Evolutionary conservation across 2,888 invertebrate genomes (phyloP), one percentile per base, ranked within the genome.

Genomic region (Hemithea aestivaria): DNA sequence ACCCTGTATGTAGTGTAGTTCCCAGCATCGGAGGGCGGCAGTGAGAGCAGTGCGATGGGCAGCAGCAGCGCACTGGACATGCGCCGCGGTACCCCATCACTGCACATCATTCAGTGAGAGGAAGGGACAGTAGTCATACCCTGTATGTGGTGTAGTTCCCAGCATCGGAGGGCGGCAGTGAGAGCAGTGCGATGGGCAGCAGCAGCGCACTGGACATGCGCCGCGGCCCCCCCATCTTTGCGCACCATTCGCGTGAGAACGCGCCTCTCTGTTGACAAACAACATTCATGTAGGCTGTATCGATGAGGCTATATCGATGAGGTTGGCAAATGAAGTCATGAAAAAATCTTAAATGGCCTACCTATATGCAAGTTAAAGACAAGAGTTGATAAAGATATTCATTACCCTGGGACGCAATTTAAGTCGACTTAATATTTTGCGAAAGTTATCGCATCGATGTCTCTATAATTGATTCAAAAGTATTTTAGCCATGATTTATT

Each of bases 201-300:
- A 84, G 85, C 78, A 84, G 75, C 77, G 82, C 84, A 77, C 81
- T 80, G 66, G 81, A 79, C 77, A 83, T 73, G 80, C 85, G 84
- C 81, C 84, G 84, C 81, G 81, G 73, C 80, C 78, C 80, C 65
- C 78, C 78, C 87, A 85, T 87, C 67, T 64, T 74, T 70, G 68
- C 66, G 62, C 70, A 81, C 74, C 85, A 85, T 85, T 66, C 82
- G 84, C 79, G 73, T 76, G 58, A 62, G 56, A 56, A 66, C 70
- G 66, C 71, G 70, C 71, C 65, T 61, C 44, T 56, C 73, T 68
- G 56, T 1, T 35, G 53, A 39, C 37, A 32, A 60, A 57, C 27
- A 16, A n/a, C 7, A 4, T 24, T 16, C 7, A 4, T 24, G 8
- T 7, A 8, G 9, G n/a, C 8, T 8, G 1, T 9, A 8, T 5